Percentiles rank a stretch among this genome's conserved stretches.
Conservation (phyloP, 2,797 vertebrate genomes). For the Gorsachius magnificus region DNA sequence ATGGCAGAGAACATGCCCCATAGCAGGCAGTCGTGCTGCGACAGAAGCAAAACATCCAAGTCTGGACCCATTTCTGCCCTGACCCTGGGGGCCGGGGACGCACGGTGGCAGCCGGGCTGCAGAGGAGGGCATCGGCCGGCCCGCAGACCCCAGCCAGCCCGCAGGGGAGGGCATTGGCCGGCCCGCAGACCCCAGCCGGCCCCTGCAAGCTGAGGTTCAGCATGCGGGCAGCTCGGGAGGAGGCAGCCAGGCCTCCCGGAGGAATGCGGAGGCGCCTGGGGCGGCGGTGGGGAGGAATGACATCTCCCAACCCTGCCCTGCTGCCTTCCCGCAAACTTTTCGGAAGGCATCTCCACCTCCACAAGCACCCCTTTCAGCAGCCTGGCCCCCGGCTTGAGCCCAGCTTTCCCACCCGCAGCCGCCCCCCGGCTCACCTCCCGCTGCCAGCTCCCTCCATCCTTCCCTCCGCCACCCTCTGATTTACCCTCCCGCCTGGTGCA, state of each 20-base stretch:
- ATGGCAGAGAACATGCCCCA: background rate
- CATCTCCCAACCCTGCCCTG: background rate
- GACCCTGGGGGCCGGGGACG: background rate
- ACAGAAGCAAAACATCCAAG: background rate
- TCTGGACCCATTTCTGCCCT: background rate
- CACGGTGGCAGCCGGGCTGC: background rate
- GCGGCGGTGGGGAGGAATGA: background rate
- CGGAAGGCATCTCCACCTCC: background rate
- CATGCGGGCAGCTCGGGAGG: background rate
- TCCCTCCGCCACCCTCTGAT: background rate
- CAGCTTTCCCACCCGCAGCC: background rate
- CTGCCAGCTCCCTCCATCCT: background rate
- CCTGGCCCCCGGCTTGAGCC: accelerated
- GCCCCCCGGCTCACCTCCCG: background rate
- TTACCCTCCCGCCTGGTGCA: background rate
- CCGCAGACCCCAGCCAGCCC: background rate
- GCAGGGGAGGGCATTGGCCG: background rate
- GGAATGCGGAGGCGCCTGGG: constrained; percentile 1
- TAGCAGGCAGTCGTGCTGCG: background rate
- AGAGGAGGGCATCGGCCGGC: background rate
- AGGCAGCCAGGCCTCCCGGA: background rate
- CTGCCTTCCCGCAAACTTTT: background rate
- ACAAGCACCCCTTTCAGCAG: accelerated
- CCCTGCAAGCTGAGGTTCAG: background rate
- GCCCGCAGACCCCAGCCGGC: background rate